These are phyloP conservation scores for Druceiella hillmani DNA, from an alignment of 2,888 invertebrate species.

Conservation along the genomic window DNA sequence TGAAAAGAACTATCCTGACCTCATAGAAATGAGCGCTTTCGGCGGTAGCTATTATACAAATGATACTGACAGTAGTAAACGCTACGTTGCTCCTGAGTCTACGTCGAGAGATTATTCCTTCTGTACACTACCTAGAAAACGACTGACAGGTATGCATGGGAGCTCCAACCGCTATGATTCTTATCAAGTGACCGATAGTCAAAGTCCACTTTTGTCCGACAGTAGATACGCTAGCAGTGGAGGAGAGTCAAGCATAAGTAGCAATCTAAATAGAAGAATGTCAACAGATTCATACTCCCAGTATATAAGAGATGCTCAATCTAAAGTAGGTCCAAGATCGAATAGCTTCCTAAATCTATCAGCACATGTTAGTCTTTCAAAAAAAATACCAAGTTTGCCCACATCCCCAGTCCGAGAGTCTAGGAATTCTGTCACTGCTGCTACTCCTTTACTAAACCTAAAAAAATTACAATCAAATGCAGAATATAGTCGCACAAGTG, in stretches of 20 bases:
- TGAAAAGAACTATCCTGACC: slow-evolving; percentile 53
- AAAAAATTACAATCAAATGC: slow-evolving; percentile 42
- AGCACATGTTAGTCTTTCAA: slow-evolving; percentile 40
- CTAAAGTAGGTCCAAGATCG: slow-evolving; percentile 50
- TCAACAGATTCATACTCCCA: slow-evolving; percentile 45
- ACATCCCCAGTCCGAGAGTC: slow-evolving; percentile 58
- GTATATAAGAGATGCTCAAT: slow-evolving; percentile 28
- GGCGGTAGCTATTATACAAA: slow-evolving; percentile 40
- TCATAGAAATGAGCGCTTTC: slow-evolving; percentile 48
- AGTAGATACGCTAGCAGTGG: slow-evolving; percentile 70
- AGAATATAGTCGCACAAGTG: slow-evolving; percentile 40
- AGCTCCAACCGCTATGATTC: slow-evolving; percentile 34
- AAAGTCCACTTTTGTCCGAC: slow-evolving; percentile 64
- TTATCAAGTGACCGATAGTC: slow-evolving; percentile 63
- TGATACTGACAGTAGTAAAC: slow-evolving; percentile 29
- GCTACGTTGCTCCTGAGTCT: slow-evolving; percentile 21
- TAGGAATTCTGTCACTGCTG: slow-evolving; percentile 43
- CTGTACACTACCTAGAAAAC: slow-evolving; percentile 61
- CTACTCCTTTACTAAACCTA: slow-evolving; percentile 59
- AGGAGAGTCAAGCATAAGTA: slow-evolving; percentile 53
- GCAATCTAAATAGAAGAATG: slow-evolving; percentile 42
- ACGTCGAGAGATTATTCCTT: slow-evolving; percentile 47
- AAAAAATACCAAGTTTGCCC: slow-evolving; percentile 56
- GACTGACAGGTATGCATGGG: no score
- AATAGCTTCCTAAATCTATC: slow-evolving; percentile 67